Conservation (phyloP, 2,797 vertebrate species). For the Acanthopagrus latus region DNA sequence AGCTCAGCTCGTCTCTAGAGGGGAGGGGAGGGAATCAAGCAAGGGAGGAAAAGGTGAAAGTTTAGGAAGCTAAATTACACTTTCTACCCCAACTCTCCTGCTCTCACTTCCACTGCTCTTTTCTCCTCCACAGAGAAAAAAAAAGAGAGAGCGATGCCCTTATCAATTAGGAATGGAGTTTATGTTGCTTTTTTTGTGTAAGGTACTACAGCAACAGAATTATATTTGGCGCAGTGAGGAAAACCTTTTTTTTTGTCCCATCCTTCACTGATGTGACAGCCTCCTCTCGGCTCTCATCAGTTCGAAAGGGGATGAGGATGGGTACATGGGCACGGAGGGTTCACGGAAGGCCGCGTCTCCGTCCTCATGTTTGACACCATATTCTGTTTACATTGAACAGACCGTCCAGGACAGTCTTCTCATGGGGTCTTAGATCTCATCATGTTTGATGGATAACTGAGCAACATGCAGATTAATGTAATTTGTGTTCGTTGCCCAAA, state of each 20-base stretch:
- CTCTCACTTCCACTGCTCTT: slow-evolving; percentile 37
- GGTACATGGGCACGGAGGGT: slow-evolving; percentile 5
- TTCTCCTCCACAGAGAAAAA: slow-evolving; percentile 35
- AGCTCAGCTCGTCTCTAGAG: slow-evolving; percentile 39
- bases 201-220: slow-evolving; percentile 20
- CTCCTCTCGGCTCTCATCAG: slow-evolving; percentile 38
- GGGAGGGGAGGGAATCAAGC: slow-evolving; percentile 9
- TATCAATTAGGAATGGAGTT: slow-evolving; percentile 55
- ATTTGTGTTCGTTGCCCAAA: slow-evolving; percentile 1
- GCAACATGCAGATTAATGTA: neutral
- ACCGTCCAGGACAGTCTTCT: slow-evolving; percentile 30
- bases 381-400: slow-evolving; percentile 7
- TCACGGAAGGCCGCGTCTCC: slow-evolving; percentile 25
- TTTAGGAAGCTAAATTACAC: slow-evolving; percentile 63
- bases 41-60: slow-evolving; percentile 60
- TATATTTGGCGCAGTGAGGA: slow-evolving; percentile 28
- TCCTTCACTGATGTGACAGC: slow-evolving; percentile 51
- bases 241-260: slow-evolving; percentile 8
- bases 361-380: slow-evolving; percentile 24
- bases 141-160: slow-evolving; percentile 13
- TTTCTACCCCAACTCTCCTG: slow-evolving; percentile 20
- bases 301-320: slow-evolving; percentile 15
- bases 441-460: neutral
- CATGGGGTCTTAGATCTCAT: slow-evolving; percentile 47
- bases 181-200: slow-evolving; percentile 33